These are phyloP conservation scores for Orientallactaga sibirica DNA, from an alignment of 2,797 vertebrate genomes.

Conservation along the genomic window DNA sequence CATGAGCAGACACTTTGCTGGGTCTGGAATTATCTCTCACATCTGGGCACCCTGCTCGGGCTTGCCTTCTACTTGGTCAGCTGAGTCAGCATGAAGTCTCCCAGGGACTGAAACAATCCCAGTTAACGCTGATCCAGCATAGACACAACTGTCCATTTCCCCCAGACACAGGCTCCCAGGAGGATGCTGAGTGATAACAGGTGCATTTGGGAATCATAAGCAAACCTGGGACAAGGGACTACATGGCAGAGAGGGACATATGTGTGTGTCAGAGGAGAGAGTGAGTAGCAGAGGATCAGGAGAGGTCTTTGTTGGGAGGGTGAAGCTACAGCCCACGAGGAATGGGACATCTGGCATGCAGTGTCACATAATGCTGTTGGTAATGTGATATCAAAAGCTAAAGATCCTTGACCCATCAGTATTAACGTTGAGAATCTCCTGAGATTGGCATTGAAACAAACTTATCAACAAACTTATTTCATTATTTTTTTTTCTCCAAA, in stretches of 20 bases:
- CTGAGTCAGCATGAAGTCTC: not conserved
- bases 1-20: not conserved
- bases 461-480: not conserved
- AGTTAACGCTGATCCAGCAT: not conserved
- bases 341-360: not conserved
- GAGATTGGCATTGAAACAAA: not conserved
- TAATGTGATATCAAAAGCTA: not conserved
- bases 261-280: not conserved
- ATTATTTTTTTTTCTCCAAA: too few species aligned
- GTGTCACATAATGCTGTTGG: too few species aligned
- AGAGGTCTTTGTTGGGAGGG: not conserved
- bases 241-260: not conserved
- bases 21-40: not conserved
- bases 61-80: not conserved
- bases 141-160: not conserved
- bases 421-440: not conserved
- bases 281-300: not conserved
- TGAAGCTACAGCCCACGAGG: not conserved
- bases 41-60: not conserved
- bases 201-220: not conserved
- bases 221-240: not conserved
- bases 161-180: not conserved
- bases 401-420: not conserved
- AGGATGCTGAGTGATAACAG: not conserved
- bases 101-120: not conserved